Percentiles rank a stretch among this genome's conserved stretches.
Evolutionary conservation across 2,797 vertebrate genomes (phyloP).

Genomic region (Babyrousa celebensis): DNA sequence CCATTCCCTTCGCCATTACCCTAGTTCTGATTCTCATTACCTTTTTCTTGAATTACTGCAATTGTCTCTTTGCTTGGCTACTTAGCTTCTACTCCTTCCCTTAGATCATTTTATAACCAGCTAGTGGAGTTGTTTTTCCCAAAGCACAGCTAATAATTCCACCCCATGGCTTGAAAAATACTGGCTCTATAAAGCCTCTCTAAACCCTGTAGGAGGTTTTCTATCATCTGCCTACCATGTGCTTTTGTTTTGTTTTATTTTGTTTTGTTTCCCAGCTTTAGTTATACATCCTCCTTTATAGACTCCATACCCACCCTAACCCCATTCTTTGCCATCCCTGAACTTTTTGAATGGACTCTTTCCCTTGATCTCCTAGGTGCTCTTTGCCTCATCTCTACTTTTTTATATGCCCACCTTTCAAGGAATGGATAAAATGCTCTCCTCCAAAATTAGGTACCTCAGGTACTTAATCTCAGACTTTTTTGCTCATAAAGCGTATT

Average conservation of each 20-base stretch:
- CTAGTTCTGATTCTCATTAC: background rate
- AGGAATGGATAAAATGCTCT: constrained; percentile 6
- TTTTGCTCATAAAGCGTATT: background rate
- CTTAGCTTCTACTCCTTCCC: constrained; percentile 23
- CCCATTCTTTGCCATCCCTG: background rate
- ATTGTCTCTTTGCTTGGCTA: background rate
- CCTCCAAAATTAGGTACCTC: background rate
- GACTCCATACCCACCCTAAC: background rate
- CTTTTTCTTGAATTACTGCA: constrained; percentile 16
- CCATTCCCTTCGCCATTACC: background rate
- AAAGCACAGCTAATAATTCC: constrained; percentile 51
- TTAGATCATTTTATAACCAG: constrained; percentile 4
- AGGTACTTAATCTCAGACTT: background rate
- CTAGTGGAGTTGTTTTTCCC: background rate
- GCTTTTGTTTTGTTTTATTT: background rate
- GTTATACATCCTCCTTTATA: background rate
- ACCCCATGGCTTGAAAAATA: constrained; percentile 5
- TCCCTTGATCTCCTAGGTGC: background rate
- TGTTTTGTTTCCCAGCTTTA: background rate
- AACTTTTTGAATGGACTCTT: background rate
- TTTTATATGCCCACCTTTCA: background rate
- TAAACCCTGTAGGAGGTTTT: background rate
- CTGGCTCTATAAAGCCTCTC: background rate
- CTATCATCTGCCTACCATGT: background rate
- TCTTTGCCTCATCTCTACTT: constrained; percentile 4